Conservation (phyloP, 2,888 invertebrate genomes). For the Ennomos quercinarius region DNA sequence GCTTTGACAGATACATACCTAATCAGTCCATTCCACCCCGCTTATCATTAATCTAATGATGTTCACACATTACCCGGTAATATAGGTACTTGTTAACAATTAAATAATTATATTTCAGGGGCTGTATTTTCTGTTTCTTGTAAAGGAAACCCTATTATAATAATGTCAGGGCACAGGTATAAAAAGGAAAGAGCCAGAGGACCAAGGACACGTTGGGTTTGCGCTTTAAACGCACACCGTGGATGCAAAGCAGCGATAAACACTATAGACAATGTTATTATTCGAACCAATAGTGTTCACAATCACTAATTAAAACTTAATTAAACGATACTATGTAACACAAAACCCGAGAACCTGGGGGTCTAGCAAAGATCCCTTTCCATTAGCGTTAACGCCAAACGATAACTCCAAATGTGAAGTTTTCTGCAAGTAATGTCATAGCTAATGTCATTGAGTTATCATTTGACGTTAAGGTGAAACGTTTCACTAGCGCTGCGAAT, state of each 20-base stretch:
- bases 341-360: no score
- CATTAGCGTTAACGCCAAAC: no score
- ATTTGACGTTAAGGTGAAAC: no score
- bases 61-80: no score
- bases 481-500: no score
- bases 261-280: conserved; percentile 41
- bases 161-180: conserved; percentile 22
- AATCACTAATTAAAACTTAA: conserved; percentile 35
- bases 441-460: no score
- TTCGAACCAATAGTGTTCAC: conserved; percentile 41
- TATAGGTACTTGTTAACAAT: background rate
- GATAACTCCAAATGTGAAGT: no score
- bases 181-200: conserved; percentile 28
- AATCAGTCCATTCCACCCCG: no score
- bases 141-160: conserved; percentile 22
- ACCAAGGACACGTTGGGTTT: conserved; percentile 47
- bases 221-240: conserved; percentile 38
- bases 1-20: no score
- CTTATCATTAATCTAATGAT: no score
- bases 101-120: conserved; percentile 16
- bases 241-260: conserved; percentile 48
- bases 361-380: no score
- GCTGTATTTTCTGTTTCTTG: background rate
- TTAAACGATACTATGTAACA: background rate
- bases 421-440: no score